Evolutionary conservation across 2,888 invertebrate genomes (phyloP).

Genomic region (Pammene aurita): DNA sequence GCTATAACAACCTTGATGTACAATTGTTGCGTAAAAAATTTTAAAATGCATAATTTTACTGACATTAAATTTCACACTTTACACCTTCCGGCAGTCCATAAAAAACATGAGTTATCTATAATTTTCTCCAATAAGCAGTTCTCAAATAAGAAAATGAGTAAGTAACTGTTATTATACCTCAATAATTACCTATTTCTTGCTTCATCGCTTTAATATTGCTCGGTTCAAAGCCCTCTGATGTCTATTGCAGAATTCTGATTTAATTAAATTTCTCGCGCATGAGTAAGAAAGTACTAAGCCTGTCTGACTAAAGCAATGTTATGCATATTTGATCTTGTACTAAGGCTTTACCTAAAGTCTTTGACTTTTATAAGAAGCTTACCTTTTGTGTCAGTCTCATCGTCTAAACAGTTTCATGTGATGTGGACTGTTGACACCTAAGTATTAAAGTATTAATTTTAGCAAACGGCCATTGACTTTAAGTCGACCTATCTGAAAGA

Average conservation of each 20-base stretch:
- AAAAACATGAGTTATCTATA: not conserved
- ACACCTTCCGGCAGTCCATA: not conserved
- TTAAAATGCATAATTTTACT: not conserved
- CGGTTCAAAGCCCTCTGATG: conserved; percentile 14
- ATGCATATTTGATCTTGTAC: conserved; percentile 9
- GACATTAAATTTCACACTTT: not conserved
- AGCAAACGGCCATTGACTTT: too few species aligned
- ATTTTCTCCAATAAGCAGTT: not conserved
- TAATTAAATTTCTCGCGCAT: conserved; percentile 27
- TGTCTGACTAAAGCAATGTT: not conserved
- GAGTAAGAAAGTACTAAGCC: conserved; percentile 13
- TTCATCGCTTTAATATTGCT: conserved; percentile 22
- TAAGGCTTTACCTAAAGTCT: not conserved
- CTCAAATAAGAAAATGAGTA: conserved; percentile 5
- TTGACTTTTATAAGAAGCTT: not conserved
- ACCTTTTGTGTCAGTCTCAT: not conserved
- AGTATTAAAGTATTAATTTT: too few species aligned
- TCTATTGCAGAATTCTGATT: conserved; percentile 4
- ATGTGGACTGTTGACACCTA: too few species aligned
- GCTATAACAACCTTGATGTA: too few species aligned
- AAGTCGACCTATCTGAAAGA: too few species aligned
- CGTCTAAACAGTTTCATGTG: too few species aligned
- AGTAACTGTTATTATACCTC: not conserved
- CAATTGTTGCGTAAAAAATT: too few species aligned
- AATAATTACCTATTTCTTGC: conserved; percentile 25